Evolutionary conservation across 1,140 invertebrate genomes (phyloP).

Genomic region (Lepidurus couesii): DNA sequence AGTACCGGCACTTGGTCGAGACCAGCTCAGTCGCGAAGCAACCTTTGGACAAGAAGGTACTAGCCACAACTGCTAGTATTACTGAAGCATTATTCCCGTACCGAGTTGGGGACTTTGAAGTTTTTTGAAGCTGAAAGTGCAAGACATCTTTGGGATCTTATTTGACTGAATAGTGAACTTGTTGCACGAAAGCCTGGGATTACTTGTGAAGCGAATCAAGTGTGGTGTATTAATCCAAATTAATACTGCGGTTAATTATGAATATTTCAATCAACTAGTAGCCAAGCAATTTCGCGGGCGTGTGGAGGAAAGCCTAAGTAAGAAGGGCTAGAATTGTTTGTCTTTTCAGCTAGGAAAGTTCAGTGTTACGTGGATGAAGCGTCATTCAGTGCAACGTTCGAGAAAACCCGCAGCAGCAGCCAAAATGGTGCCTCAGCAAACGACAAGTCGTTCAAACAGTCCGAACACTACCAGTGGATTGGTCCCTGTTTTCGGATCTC

Average conservation of each 20-base stretch:
- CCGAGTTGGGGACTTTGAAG: background rate
- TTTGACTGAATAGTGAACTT: background rate
- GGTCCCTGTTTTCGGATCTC: slow-evolving; percentile 66
- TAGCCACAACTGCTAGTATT: background rate
- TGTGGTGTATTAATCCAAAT: background rate
- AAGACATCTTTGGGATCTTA: background rate
- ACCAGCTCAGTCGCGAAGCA: background rate
- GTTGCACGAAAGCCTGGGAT: slow-evolving; percentile 1
- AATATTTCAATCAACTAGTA: background rate
- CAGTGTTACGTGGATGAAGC: slow-evolving; percentile 18
- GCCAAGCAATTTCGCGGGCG: background rate
- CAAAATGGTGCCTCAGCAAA: slow-evolving; percentile 56
- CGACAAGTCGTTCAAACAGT: slow-evolving; percentile 44
- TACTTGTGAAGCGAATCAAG: background rate
- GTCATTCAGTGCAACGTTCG: slow-evolving; percentile 25
- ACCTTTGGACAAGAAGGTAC: background rate
- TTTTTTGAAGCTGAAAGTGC: background rate
- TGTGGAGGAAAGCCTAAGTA: background rate
- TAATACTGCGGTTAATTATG: background rate
- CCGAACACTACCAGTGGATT: slow-evolving; percentile 42
- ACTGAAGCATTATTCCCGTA: background rate
- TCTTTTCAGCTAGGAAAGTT: background rate
- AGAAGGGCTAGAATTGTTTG: background rate
- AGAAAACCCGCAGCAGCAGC: slow-evolving; percentile 24
- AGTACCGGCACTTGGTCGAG: background rate